Conservation (phyloP, 2,888 invertebrate species). For the Nipponacmea schrenckii region DNA sequence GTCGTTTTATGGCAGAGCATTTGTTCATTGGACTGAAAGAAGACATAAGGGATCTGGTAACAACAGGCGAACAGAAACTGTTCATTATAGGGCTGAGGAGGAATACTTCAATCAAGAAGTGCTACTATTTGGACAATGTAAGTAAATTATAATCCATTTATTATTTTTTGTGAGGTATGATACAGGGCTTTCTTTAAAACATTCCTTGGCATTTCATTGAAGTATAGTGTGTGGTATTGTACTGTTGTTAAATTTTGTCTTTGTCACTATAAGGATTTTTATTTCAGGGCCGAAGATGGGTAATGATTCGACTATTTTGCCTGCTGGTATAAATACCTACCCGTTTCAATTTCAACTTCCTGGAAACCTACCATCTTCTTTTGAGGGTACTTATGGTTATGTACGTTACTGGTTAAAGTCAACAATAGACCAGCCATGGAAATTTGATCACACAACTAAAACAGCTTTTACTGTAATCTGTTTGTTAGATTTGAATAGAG, state of each 20-base stretch:
- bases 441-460: constrained; percentile 85
- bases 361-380: constrained; percentile 63
- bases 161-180: not conserved
- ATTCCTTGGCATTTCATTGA: too few species aligned
- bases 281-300: constrained; percentile 15
- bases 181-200: too few species aligned
- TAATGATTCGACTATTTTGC: constrained; percentile 69
- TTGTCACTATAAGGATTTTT: too few species aligned
- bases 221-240: too few species aligned
- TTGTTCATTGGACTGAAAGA: constrained; percentile 58
- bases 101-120: constrained; percentile 49
- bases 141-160: constrained; percentile 13
- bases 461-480: constrained; percentile 84
- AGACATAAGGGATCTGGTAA: constrained; percentile 54
- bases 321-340: constrained; percentile 78
- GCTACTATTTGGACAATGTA: constrained; percentile 42
- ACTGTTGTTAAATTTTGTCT: too few species aligned
- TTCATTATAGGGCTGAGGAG: constrained; percentile 51
- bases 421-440: constrained; percentile 83
- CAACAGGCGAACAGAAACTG: constrained; percentile 44
- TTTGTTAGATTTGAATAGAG: constrained; percentile 81
- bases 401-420: constrained; percentile 86
- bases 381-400: constrained; percentile 70
- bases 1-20: constrained; percentile 49
- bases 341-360: constrained; percentile 83